A percentile compares a stretch with the other conserved stretches of the same genome.
phyloP scores from a whole-genome alignment of 2,888 invertebrate species.

The Ectemnius cavifrons region DNA sequence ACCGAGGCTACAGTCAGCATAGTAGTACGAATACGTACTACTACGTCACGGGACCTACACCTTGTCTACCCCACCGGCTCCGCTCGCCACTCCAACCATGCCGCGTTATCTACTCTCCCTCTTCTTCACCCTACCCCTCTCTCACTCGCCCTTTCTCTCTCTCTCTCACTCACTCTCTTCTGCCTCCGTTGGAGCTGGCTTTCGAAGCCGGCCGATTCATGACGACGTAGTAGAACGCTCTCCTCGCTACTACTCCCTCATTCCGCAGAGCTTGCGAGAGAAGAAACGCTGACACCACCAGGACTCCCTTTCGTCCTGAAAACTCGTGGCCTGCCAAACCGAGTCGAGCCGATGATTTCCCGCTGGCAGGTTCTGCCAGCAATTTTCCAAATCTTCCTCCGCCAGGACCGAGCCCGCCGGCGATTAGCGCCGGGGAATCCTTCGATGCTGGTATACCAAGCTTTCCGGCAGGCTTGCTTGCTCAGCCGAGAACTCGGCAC shows the following conservation, averaged over 20 bases:
- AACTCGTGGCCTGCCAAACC: conserved; percentile 19
- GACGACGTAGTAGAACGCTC: conserved; percentile 54
- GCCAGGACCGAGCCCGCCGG: too few relatives aligned
- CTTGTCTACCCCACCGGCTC: conserved; percentile 50
- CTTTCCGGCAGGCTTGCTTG: too few relatives aligned
- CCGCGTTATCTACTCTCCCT: not conserved
- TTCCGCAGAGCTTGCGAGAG: not conserved
- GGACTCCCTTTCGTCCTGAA: conserved; percentile 23
- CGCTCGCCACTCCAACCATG: not conserved
- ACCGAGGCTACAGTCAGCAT: conserved; percentile 52
- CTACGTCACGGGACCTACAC: conserved; percentile 65
- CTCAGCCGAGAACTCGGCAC: too few relatives aligned
- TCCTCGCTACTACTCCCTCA: not conserved
- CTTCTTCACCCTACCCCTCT: conserved; percentile 1
- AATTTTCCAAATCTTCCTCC: not conserved
- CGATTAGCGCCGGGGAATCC: too few relatives aligned
- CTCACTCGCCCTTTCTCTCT: not conserved
- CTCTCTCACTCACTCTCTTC: not conserved
- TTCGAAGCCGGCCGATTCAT: conserved; percentile 58
- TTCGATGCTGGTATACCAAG: too few relatives aligned
- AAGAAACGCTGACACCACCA: conserved; percentile 45
- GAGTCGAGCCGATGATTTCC: not conserved
- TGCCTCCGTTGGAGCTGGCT: too few relatives aligned
- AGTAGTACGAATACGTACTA: conserved; percentile 64
- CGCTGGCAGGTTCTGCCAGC: not conserved